Evolutionary conservation across 2,888 invertebrate genomes (phyloP), one percentile per base, ranked within the genome.

Genomic region (Mythimna loreyi): DNA sequence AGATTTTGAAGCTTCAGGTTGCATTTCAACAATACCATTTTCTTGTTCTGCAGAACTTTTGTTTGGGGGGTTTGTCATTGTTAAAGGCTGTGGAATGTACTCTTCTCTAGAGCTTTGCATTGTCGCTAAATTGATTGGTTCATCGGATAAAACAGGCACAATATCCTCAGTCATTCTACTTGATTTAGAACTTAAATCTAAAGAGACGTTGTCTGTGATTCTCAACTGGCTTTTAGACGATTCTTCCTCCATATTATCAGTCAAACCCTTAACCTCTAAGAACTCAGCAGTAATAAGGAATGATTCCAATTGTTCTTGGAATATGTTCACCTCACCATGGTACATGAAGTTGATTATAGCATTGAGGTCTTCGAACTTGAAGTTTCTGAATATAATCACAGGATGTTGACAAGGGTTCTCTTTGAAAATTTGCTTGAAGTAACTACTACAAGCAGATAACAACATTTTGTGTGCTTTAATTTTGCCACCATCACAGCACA

Each of bases 401-500:
- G 98, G 98, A 93, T 98, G 98, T 80, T 97, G 97, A 88, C 97
- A 98, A 53, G 98, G 98, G 90, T 97, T 98, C 90, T 98, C 98
- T 94, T 97, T 96, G 77, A 97, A 97, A 82, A 97, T 96, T 87
- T 97, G 96, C 81, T 96, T 96, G 89, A 98, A 98, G 90, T 98
- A 98, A 81, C 97, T 97, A 86, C 98, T 98, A 90, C 98, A 98
- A 8, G 98, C 98, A 0, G 98, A 98, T 28, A 98, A 95, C 62
- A 98, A 96, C 96, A 98, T 97, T 96, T 98, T 98, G 89, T 98
- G 98, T 49, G 98, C 98, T 87, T 97, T 97, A 80, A 98, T 97
- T 93, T 97, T 97, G 72, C 97, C 97, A 76, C 98, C 98, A 91
- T 98, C 98, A 89, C 98, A 98, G 91, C 98, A 98, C 78, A 98